Percentiles rank a stretch among this genome's conserved stretches.
Evolutionary conservation across 2,888 invertebrate species (phyloP).

Genomic region (Argynnis bischoffii): DNA sequence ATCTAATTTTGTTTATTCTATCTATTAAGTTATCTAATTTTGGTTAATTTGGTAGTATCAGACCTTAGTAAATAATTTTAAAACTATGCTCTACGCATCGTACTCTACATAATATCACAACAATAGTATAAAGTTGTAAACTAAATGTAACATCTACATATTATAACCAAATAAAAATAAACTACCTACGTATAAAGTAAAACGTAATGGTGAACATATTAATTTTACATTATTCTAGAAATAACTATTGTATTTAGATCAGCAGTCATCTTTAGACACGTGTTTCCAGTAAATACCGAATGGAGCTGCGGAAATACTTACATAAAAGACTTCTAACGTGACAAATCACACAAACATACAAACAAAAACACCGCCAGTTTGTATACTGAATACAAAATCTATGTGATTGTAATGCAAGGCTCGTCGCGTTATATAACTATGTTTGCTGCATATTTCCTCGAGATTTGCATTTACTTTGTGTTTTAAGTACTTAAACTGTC

Average conservation of each 20-base stretch:
- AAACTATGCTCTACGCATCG: no score
- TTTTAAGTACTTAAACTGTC: constrained; percentile 20
- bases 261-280: constrained; percentile 13
- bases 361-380: constrained; percentile 32
- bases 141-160: no score
- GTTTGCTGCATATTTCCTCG: constrained; percentile 32
- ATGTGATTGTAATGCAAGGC: constrained; percentile 31
- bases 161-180: no score
- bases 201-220: background rate
- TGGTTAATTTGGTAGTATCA: no score
- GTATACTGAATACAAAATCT: constrained; percentile 22
- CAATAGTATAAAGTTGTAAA: no score
- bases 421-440: constrained; percentile 40
- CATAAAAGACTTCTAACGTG: constrained; percentile 34
- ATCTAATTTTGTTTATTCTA: no score
- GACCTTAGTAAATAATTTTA: no score
- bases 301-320: constrained; percentile 28
- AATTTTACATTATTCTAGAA: constrained; percentile 5
- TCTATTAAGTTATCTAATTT: no score
- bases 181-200: no score
- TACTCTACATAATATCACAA: no score
- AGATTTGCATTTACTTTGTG: constrained; percentile 36
- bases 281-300: constrained; percentile 21
- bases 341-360: constrained; percentile 29
- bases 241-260: constrained; percentile 15